Base-by-base conservation (phyloP, 53 echinoderm and acorn worm genomes). In the Arbacia lixula region DNA sequence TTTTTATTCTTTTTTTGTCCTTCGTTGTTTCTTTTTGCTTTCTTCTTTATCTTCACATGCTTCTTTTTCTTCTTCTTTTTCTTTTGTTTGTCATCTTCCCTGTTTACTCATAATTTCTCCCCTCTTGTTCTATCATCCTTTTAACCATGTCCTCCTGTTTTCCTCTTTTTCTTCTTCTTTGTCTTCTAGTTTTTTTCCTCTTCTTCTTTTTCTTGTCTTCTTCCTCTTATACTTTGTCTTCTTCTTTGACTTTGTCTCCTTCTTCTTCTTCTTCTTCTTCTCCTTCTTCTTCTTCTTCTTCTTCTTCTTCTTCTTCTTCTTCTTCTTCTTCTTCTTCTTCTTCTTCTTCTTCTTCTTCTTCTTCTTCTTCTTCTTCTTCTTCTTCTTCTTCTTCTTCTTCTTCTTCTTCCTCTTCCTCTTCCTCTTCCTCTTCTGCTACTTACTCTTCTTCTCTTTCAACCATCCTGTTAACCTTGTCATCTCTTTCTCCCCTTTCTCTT, bases 351-450 rank as follows among this genome's bases (percentile, higher is more conserved):
- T 46, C 49, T 46, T 46, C 49, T 46, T 46, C 49, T 14, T 46
- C 49, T 46, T 10, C 49, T 46, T 46, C 49, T 46, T 46, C 49
- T 46, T 46, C 49, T 46, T 46, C 49, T 46, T 46, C 49, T 46
- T 46, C 49, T 46, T 10, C 14, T 46, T 46, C 49, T 46, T 14
- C 14, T 14, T 14, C 49, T 46, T 20, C 39, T 66, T 71, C 22
- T 41, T 27, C 58, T 78, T 22, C 58, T 78, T 78, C 52, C 56
- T 17, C 22, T 78, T 78, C 37, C 27, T 53, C 31, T 34, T 30
- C 30, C 30, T 66, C 35, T 5, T 53, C 51, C 16, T n/a, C 32
- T 38, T 54, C 54, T 54, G 16, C 58, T 77, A 3, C 56, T 43
- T 32, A 17, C 25, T 28, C 36, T 8, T 77, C 29, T 43, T 54